Percentiles rank a stretch among this genome's conserved stretches.
phyloP scores from a whole-genome alignment of 1,140 invertebrate genomes.

The Trichomalopsis sarcophagae region DNA sequence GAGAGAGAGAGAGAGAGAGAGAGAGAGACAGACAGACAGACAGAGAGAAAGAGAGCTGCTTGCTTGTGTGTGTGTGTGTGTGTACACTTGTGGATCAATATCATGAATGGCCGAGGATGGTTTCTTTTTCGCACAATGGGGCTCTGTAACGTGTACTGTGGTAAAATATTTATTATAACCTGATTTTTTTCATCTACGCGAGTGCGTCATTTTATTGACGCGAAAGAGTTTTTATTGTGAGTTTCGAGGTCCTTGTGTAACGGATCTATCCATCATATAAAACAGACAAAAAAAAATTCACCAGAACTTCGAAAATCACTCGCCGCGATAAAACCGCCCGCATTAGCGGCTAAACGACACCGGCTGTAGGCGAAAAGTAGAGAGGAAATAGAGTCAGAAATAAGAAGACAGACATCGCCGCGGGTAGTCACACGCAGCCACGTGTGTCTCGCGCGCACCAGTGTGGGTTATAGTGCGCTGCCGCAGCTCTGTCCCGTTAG shows the following conservation, averaged over 20 bases:
- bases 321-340: too few relatives aligned
- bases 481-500: constrained; percentile 63
- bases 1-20: too few relatives aligned
- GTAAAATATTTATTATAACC: too few relatives aligned
- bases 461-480: constrained; percentile 18
- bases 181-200: too few relatives aligned
- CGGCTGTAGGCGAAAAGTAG: not conserved
- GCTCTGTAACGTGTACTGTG: not conserved
- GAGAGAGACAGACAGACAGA: too few relatives aligned
- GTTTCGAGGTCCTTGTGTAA: too few relatives aligned
- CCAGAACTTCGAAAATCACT: too few relatives aligned
- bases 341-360: too few relatives aligned
- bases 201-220: too few relatives aligned
- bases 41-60: not conserved
- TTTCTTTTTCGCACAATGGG: not conserved
- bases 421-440: not conserved
- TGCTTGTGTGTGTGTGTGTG: constrained; percentile 36
- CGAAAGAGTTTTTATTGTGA: too few relatives aligned
- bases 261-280: too few relatives aligned
- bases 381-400: not conserved
- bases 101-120: not conserved
- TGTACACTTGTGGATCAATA: not conserved
- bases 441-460: constrained; percentile 32
- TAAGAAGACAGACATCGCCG: not conserved
- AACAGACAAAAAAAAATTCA: too few relatives aligned